Percentiles rank a stretch among this genome's conserved stretches.
Conservation (phyloP, 2,113 vertebrate species). For the Carassius auratus region DNA sequence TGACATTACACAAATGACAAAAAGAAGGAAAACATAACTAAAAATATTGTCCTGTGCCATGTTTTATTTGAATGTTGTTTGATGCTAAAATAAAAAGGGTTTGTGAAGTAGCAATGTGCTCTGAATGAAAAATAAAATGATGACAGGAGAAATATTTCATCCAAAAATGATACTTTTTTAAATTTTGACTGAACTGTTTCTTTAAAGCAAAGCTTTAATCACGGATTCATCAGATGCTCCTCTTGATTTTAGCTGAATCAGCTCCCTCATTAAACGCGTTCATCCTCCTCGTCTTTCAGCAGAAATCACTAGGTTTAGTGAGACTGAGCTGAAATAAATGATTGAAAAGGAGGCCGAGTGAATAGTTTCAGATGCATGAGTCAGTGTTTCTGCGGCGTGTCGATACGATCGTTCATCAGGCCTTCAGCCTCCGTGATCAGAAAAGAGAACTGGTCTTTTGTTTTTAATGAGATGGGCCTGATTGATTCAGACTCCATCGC, state of each 20-base stretch:
- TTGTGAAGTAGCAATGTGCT: conserved; percentile 84
- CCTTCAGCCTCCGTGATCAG: background rate
- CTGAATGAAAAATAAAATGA: conserved; percentile 61
- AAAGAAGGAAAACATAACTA: conserved; percentile 54
- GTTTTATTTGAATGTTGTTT: conserved; percentile 94
- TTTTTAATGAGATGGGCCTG: background rate
- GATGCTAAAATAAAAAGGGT: conserved; percentile 77
- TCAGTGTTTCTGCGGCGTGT: background rate
- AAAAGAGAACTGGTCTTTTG: background rate
- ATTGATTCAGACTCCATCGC: background rate
- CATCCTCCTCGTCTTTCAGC: background rate
- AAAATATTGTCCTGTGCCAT: conserved; percentile 86
- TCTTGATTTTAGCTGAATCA: background rate
- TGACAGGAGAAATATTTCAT: background rate
- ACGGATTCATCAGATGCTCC: background rate
- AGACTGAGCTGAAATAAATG: background rate
- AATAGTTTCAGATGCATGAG: conserved; percentile 13
- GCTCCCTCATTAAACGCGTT: background rate
- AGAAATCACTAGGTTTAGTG: background rate
- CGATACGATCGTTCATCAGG: conserved; percentile 2
- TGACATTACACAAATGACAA: conserved; percentile 73
- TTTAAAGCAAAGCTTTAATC: background rate
- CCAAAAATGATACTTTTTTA: background rate
- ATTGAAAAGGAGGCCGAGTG: background rate
- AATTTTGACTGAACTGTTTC: conserved; percentile 7